phyloP scores from a whole-genome alignment of 30 jellyfish, hydroid and myxozoan genomes.

The Cassiopea xamachana region DNA sequence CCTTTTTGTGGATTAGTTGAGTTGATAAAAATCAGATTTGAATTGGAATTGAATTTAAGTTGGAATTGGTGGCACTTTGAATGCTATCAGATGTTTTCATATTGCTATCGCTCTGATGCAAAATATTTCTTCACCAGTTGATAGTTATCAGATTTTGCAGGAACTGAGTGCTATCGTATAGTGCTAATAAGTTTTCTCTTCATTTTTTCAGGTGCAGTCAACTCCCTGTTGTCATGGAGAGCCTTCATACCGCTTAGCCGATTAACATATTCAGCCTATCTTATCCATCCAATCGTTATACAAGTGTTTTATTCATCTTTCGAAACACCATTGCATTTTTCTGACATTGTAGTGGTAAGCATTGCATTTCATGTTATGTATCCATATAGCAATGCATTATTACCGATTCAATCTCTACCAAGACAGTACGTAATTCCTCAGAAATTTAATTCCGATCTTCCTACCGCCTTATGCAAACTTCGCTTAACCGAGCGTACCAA shows the following conservation, averaged over 20 bases:
- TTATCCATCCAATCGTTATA: conserved; percentile 88
- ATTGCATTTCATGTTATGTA: neutral
- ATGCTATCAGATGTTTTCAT: too few relatives aligned
- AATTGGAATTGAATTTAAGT: too few relatives aligned
- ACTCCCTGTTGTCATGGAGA: conserved; percentile 85
- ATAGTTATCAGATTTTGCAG: too few relatives aligned
- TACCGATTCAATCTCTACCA: neutral
- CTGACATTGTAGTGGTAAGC: conserved; percentile 81
- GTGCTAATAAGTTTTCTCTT: too few relatives aligned
- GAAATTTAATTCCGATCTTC: neutral
- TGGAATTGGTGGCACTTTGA: too few relatives aligned
- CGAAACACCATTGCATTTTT: conserved; percentile 72
- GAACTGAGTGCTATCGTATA: too few relatives aligned
- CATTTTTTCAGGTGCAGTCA: conserved; percentile 73
- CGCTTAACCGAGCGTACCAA: neutral
- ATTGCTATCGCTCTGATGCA: too few relatives aligned
- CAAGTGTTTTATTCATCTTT: conserved; percentile 62
- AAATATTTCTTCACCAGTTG: too few relatives aligned
- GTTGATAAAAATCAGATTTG: too few relatives aligned
- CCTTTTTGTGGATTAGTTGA: too few relatives aligned
- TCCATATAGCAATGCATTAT: neutral
- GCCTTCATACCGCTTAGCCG: conserved; percentile 94
- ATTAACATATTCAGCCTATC: conserved; percentile 86
- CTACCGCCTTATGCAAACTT: too few relatives aligned
- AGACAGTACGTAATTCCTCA: too few relatives aligned